A percentile compares a stretch with the other conserved stretches of the same genome.
phyloP scores from a whole-genome alignment of 2,888 invertebrate species.

The Barypeithes pellucidus region DNA sequence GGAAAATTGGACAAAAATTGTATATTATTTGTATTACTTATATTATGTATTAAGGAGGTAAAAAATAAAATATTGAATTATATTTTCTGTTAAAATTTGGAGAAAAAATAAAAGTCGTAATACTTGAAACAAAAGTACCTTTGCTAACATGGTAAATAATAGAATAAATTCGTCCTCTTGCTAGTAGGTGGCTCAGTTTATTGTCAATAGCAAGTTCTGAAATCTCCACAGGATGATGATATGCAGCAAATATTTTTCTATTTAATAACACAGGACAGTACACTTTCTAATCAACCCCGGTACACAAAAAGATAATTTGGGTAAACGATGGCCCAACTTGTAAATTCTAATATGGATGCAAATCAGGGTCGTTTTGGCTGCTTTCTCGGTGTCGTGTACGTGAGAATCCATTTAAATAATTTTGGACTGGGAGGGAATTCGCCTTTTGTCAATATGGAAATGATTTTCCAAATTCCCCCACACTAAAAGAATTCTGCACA shows the following conservation, averaged over 20 bases:
- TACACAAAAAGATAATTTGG: constrained; percentile 37
- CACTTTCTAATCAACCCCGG: background rate
- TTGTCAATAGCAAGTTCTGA: too few species aligned
- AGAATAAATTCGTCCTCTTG: too few species aligned
- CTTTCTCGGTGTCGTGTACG: constrained; percentile 49
- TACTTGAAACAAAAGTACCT: too few species aligned
- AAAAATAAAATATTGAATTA: too few species aligned
- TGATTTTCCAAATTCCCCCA: constrained; percentile 46
- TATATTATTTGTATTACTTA: background rate
- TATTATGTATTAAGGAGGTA: background rate
- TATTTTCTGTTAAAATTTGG: too few species aligned
- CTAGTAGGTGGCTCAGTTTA: too few species aligned
- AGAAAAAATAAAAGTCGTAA: too few species aligned
- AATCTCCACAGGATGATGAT: too few species aligned
- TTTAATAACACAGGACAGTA: background rate
- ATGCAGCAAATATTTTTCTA: too few species aligned
- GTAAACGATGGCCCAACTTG: constrained; percentile 48
- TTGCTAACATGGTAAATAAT: too few species aligned
- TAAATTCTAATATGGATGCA: constrained; percentile 53
- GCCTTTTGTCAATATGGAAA: constrained; percentile 54
- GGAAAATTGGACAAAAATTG: background rate
- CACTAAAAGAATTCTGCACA: constrained; percentile 34
- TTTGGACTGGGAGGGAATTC: constrained; percentile 42
- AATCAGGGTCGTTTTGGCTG: constrained; percentile 44
- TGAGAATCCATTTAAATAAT: constrained; percentile 52